A percentile compares a stretch with the other conserved stretches of the same genome.
These are phyloP conservation scores for Formica selysi DNA, from an alignment of 1,140 invertebrate genomes.

Conservation along the genomic window DNA sequence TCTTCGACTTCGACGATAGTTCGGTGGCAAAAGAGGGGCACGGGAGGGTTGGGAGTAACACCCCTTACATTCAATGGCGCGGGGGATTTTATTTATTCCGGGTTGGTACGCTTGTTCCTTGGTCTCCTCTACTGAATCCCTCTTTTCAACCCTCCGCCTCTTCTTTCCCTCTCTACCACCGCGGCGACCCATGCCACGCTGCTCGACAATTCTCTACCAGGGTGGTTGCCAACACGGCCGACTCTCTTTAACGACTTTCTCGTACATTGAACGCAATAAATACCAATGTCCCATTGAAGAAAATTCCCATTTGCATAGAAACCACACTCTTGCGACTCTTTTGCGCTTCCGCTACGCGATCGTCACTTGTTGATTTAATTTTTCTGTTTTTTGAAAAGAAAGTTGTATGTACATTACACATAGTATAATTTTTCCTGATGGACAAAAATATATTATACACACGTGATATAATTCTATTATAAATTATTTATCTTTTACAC, in stretches of 20 bases:
- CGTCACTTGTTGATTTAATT: constrained; percentile 22
- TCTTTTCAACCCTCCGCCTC: constrained; percentile 75
- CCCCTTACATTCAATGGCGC: constrained; percentile 70
- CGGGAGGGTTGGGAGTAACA: constrained; percentile 55
- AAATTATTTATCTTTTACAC: background rate
- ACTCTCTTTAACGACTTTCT: constrained; percentile 78
- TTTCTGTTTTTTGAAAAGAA: background rate
- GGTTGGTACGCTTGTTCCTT: constrained; percentile 79
- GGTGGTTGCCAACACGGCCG: constrained; percentile 75
- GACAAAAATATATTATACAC: background rate
- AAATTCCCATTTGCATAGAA: constrained; percentile 66
- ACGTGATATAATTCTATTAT: background rate
- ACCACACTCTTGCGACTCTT: constrained; percentile 43
- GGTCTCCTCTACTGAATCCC: constrained; percentile 75
- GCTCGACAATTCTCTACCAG: constrained; percentile 75
- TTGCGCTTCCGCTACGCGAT: background rate
- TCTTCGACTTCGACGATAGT: constrained; percentile 69
- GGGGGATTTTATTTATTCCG: constrained; percentile 81
- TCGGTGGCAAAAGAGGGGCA: constrained; percentile 61
- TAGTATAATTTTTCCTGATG: background rate
- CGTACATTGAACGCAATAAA: constrained; percentile 75
- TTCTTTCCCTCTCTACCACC: constrained; percentile 40
- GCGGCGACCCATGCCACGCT: constrained; percentile 53
- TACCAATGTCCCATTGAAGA: constrained; percentile 75
- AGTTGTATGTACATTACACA: background rate